Evolutionary conservation across 2,797 vertebrate genomes (phyloP), one percentile per base, ranked within the genome.

Genomic region (Enteromius fasciolatus): DNA sequence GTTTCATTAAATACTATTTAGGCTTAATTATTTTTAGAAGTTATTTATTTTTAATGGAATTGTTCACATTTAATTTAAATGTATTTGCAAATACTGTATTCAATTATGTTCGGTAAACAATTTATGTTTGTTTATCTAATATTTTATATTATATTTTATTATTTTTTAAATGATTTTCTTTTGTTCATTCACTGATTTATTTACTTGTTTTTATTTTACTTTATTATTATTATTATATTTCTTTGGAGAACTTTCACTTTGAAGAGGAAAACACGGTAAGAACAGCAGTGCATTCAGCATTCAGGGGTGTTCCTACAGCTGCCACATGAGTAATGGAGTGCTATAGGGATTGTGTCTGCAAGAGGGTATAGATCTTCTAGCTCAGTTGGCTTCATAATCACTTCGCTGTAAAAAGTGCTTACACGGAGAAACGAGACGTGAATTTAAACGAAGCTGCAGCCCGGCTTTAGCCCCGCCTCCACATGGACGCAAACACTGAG

Each of bases 371-470:
- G 36, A 82, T 78, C 66, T 52, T 76, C 33, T 28, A 50, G 48
- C 66, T 83, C 46, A 64, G 33, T 41, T 33, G 63, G 36, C 59
- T 75, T 63, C 31, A 80, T 36, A 76, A 80, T 50, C 44, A 23
- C 33, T 44, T 50, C 33, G 18, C 41, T 64, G 28, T 50, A 36
- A 80, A 81, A 68, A 83, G 28, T 83, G 74, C 74, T 75, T 70
- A 83, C 81, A 75, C 14, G 23, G 25, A 75, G 18, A 69, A 28
- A 66, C 44, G 23, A 57, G 78, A 52, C 54, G 57, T 70, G 72
- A 82, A 82, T 78, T 75, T 78, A 52, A 78, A 73, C 31, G 7
- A 46, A 69, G 50, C 78, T 33, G 28, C 67, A 59, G 59, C 78
- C n/a, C 9, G 4, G 15, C 52, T 25, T 66, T 6, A 74, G 82